phyloP scores from a whole-genome alignment of 2,888 invertebrate genomes.

The Amiota mariae region DNA sequence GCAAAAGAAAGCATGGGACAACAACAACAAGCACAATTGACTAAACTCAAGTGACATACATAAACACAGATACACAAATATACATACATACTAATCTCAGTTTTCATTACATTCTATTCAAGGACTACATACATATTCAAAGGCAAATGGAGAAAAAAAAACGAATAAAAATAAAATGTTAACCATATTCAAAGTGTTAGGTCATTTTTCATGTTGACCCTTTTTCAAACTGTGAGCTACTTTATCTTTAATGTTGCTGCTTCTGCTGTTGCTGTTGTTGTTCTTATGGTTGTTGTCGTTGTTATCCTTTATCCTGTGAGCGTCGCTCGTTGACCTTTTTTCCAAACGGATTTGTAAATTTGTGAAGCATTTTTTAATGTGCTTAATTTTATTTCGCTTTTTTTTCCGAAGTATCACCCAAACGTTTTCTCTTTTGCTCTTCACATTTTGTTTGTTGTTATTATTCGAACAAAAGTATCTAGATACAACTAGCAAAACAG shows the following conservation, averaged over 20 bases:
- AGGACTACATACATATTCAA: background rate
- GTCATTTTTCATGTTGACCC: constrained; percentile 58
- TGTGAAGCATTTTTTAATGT: constrained; percentile 66
- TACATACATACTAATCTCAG: constrained; percentile 19
- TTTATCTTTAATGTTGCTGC: constrained; percentile 21
- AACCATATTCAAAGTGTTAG: constrained; percentile 52
- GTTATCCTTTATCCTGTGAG: constrained; percentile 16
- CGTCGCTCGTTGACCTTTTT: constrained; percentile 53
- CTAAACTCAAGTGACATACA: constrained; percentile 6
- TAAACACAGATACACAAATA: constrained; percentile 10
- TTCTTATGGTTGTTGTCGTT: constrained; percentile 15
- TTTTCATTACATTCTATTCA: constrained; percentile 8
- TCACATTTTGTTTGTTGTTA: constrained; percentile 10
- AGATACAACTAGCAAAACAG: background rate
- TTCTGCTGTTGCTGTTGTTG: constrained; percentile 14
- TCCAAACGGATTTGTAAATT: constrained; percentile 61
- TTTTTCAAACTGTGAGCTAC: constrained; percentile 35
- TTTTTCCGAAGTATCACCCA: constrained; percentile 20
- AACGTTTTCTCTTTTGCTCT: background rate
- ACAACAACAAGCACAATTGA: constrained; percentile 13
- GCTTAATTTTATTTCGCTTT: constrained; percentile 59
- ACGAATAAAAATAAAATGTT: constrained; percentile 7
- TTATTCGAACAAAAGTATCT: constrained; percentile 35
- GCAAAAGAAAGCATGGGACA: background rate
- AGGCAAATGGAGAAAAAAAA: background rate